Percentiles rank a stretch among this genome's conserved stretches.
phyloP scores from a whole-genome alignment of 2,797 vertebrate genomes.

The Enteromius anoplus region DNA sequence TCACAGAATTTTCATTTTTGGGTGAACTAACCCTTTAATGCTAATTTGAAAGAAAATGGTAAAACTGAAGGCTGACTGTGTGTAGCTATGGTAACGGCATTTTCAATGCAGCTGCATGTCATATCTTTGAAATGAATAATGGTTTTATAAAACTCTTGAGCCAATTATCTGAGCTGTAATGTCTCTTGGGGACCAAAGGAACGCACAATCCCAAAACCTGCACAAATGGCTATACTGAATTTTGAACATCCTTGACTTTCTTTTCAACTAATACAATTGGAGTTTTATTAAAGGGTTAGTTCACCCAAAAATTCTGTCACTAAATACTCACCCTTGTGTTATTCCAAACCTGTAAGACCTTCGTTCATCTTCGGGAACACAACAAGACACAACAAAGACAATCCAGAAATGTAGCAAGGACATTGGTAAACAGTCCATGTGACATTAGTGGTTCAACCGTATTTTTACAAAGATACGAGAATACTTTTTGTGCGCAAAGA shows the following conservation, averaged over 20 bases:
- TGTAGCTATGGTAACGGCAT: not conserved
- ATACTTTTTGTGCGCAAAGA: too few species aligned
- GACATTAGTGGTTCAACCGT: too few species aligned
- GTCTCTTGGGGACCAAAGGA: not conserved
- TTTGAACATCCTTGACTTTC: not conserved
- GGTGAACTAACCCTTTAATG: not conserved
- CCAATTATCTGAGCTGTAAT: not conserved
- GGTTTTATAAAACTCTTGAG: not conserved
- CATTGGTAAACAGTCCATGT: too few species aligned
- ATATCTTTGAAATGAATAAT: not conserved
- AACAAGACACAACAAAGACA: too few species aligned
- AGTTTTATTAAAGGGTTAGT: not conserved
- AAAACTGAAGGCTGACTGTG: not conserved
- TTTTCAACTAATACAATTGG: not conserved
- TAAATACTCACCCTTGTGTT: not conserved
- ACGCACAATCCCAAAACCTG: not conserved
- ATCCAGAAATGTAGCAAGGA: too few species aligned
- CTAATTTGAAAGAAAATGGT: not conserved
- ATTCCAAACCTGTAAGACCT: not conserved
- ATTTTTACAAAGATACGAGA: too few species aligned
- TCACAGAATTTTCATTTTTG: too few species aligned
- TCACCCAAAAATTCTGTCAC: not conserved
- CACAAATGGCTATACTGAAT: not conserved
- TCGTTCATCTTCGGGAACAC: too few species aligned
- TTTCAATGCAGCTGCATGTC: not conserved